Conservation (phyloP, 2,113 vertebrate genomes). For the Herpetotheres cachinnans region DNA sequence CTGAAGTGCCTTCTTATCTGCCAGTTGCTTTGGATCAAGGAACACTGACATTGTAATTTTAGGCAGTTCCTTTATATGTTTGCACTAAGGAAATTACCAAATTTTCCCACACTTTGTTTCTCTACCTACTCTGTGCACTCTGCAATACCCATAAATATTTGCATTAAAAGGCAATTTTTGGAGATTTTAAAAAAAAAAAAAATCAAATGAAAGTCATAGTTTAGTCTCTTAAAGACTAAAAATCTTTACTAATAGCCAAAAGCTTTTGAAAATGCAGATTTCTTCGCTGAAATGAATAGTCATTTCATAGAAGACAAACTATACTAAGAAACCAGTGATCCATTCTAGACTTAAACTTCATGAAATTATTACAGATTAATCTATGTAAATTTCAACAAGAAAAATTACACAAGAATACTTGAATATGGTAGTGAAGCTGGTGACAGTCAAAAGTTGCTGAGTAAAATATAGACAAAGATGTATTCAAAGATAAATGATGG, state of each 20-base stretch:
- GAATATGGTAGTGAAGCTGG: background rate
- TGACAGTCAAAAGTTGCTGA: background rate
- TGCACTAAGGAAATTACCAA: background rate
- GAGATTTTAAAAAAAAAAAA: background rate
- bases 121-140: background rate
- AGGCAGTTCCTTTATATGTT: background rate
- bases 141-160: background rate
- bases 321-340: background rate
- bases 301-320: background rate
- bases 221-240: background rate
- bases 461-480: background rate
- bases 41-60: background rate
- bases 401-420: background rate
- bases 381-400: background rate
- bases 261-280: background rate
- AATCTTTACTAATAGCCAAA: background rate
- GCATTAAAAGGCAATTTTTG: background rate
- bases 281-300: background rate
- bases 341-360: background rate
- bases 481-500: background rate
- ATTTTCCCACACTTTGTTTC: background rate
- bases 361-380: background rate
- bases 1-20: background rate
- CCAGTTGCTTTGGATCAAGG: background rate
- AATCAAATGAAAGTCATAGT: background rate